A percentile compares a stretch with the other conserved stretches of the same genome.
phyloP scores from a whole-genome alignment of 2,888 invertebrate genomes.

The Andrena bucephala region DNA sequence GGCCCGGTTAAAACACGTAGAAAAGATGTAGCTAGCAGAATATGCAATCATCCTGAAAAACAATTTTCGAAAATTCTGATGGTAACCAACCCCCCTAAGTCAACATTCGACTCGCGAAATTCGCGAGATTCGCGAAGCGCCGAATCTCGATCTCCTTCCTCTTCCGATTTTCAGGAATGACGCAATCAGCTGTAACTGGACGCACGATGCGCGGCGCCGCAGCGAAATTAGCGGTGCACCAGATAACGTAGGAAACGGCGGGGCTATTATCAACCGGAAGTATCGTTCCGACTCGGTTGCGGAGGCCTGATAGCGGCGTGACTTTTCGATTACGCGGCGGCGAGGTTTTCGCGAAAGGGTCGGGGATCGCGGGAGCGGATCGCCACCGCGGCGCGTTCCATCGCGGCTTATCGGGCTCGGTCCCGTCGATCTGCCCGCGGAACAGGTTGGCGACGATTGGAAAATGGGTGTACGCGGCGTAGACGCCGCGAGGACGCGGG shows the following conservation, averaged over 20 bases:
- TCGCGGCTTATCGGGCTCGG: slow-evolving; percentile 5
- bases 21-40: too few species aligned
- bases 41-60: too few species aligned
- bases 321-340: slow-evolving; percentile 14
- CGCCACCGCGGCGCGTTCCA: not conserved
- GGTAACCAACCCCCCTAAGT: too few species aligned
- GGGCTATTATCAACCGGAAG: slow-evolving; percentile 63
- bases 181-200: slow-evolving; percentile 40
- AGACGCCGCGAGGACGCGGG: slow-evolving; percentile 2
- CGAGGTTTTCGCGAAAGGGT: slow-evolving; percentile 5
- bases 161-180: slow-evolving; percentile 24
- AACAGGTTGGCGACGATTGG: slow-evolving; percentile 41
- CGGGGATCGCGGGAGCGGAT: not conserved
- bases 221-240: slow-evolving; percentile 42
- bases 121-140: too few species aligned
- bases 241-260: slow-evolving; percentile 64
- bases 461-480: slow-evolving; percentile 48
- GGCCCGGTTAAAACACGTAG: too few species aligned
- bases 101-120: too few species aligned
- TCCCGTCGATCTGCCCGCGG: slow-evolving; percentile 5
- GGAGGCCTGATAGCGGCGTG: slow-evolving; percentile 51
- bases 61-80: too few species aligned
- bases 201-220: slow-evolving; percentile 9
- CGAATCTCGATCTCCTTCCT: slow-evolving; percentile 5
- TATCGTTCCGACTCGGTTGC: slow-evolving; percentile 53